Base-by-base conservation (phyloP, 2,113 vertebrate genomes). In the Lasiurus borealis region DNA sequence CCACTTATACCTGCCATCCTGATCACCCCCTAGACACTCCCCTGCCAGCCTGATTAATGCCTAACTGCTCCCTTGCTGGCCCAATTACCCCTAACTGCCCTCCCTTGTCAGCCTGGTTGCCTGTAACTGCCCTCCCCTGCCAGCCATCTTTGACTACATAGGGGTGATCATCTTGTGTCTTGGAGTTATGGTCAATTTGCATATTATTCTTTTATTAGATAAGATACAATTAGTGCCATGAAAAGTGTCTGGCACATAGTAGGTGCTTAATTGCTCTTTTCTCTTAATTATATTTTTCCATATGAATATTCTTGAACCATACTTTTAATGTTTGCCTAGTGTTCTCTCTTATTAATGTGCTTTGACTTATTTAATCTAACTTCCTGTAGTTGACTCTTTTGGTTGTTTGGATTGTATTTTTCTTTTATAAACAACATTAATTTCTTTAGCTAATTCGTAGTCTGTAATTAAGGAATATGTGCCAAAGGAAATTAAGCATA, bases 401-500 rank as follows among this genome's bases (percentile, higher is more conserved):
- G 10, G 13, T 82, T 77, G 80, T 86, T 83, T 83, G 15, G 19
- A 19, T 57, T 91, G 23, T 93, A 62, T 91, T 75, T 85, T 83
- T 78, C n/a, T 87, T 66, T 82, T 18, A 46, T 59, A 54, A 75
- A 93, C n/a, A 68, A 80, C 68, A 68, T 81, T 62, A 15, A 14
- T 92, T 75, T 31, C 34, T 71, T 50, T 62, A 59, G 36, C 48
- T 78, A 84, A 93, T 85, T 85, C 25, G 44, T 77, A 48, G n/a
- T 72, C n/a, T 31, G 5, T 81, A 52, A 64, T 96, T 95, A 68
- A 52, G 48, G 88, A 69, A 54, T 18, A 36, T 95, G 75, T 6
- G 25, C 75, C 48, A 78, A 76, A 85, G 40, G 25, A 40, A 40
- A 40, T 40, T 40, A 40, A 40, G 40, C 40, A 40, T 40, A 40